phyloP scores from a whole-genome alignment of 2,888 invertebrate species.

The Meloe dianella region DNA sequence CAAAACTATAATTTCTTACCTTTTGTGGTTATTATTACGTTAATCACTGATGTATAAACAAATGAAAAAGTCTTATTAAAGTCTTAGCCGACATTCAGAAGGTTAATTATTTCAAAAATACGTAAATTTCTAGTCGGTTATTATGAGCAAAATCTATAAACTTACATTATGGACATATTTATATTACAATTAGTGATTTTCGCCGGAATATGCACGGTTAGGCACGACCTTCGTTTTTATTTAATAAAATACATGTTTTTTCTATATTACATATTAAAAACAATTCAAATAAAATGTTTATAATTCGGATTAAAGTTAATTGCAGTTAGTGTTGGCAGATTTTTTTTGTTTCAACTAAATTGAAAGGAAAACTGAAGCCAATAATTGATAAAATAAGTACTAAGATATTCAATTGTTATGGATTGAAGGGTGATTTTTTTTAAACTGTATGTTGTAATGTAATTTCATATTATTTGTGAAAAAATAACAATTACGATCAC shows the following conservation, averaged over 20 bases:
- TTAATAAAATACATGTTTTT: background rate
- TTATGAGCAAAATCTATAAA: background rate
- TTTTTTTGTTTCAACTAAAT: no score
- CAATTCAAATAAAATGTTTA: background rate
- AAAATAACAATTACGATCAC: background rate
- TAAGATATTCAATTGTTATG: no score
- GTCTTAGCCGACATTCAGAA: background rate
- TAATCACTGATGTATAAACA: background rate
- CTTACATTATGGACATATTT: background rate
- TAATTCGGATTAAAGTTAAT: no score
- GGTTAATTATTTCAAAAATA: background rate
- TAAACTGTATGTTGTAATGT: no score
- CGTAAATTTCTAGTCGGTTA: background rate
- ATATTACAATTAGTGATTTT: background rate
- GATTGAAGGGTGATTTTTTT: no score
- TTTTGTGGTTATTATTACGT: background rate
- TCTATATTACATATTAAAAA: background rate
- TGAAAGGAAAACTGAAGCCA: no score
- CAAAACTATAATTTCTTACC: background rate
- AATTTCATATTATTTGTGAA: background rate
- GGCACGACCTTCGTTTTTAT: conserved; percentile 7
- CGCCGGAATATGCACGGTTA: conserved; percentile 11
- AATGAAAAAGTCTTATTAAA: background rate
- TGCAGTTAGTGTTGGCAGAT: no score
- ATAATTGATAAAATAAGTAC: no score